Conservation (phyloP, 2,113 vertebrate species). For the Arenaria interpres region DNA sequence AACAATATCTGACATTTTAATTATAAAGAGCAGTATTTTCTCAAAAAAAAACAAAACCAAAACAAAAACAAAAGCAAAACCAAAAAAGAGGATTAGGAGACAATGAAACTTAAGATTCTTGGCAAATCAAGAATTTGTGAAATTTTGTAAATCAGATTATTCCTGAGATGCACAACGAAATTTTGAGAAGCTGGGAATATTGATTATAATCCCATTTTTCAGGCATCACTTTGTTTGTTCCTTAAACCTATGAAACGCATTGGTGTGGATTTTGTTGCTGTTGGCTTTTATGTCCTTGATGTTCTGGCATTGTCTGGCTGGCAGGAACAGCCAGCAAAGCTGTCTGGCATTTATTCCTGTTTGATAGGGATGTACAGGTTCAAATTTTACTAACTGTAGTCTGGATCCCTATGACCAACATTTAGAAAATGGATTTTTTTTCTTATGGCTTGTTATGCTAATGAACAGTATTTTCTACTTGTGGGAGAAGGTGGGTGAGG, state of each 20-base stretch:
- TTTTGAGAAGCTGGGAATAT: not conserved
- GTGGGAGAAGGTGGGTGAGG: not conserved
- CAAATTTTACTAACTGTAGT: not conserved
- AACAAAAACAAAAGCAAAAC: no score
- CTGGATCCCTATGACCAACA: not conserved
- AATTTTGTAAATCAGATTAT: not conserved
- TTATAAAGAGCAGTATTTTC: not conserved
- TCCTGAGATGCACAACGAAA: not conserved
- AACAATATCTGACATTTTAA: not conserved
- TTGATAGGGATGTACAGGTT: not conserved
- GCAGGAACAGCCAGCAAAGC: not conserved
- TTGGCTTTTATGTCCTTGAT: not conserved
- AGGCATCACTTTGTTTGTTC: not conserved
- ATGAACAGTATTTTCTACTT: not conserved
- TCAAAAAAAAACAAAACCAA: not conserved
- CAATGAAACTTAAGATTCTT: not conserved
- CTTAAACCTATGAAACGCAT: not conserved
- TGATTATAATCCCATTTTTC: not conserved
- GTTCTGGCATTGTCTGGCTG: not conserved
- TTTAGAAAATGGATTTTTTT: not conserved
- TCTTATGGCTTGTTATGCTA: not conserved
- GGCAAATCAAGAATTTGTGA: not conserved
- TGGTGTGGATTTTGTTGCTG: not conserved
- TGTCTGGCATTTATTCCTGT: not conserved
- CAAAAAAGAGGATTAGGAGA: not conserved